Evolutionary conservation across 1,140 invertebrate species (phyloP), one percentile per base, ranked within the genome.

Genomic region (Drosophila chauvacae): DNA sequence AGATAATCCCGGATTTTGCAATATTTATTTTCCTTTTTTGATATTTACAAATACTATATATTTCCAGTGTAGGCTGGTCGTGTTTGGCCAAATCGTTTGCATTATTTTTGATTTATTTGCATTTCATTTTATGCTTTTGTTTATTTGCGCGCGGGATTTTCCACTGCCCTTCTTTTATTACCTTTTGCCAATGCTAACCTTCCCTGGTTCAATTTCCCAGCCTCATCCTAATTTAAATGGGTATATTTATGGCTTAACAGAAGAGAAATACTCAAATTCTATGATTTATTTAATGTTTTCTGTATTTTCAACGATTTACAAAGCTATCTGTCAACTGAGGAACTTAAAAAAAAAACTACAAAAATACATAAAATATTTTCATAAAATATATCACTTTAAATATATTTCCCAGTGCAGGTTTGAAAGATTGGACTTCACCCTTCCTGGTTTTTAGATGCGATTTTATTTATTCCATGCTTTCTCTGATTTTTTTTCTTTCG

Each of bases 101-200:
- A 75, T 74, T 75, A 73, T 75, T 62, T 72, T 63, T 75, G 70
- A 74, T 74, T 74, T 74, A 72, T 73, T 74, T 74, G 56, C 71
- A 74, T 74, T 74, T 75, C 70, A 75, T 72, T 74, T 74, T 39
- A 63, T 62, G 58, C 71, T 39, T 45, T 45, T 74, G 58, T 74
- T 75, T 74, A 63, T 75, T 74, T 74, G 72, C 56, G 47, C 58
- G 20, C 26, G 23, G 57, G 39, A 50, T 73, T 73, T 73, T 73
- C 33, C 50, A 41, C 42, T 73, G 69, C 41, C 68, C 44, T 73
- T 73, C 11, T 73, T 73, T 73, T 73, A 59, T 73, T 73, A 73
- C 70, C 51, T 60, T 60, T 59, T 50, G 6, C 35, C 42, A n/a
- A 18, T 51, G 20, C 20, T 51, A 26, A 39, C 39, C 44, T 41